Percentiles rank a stretch among this genome's conserved stretches.
Evolutionary conservation across 2,113 vertebrate species (phyloP).

Genomic region (Stigmatopora nigra): DNA sequence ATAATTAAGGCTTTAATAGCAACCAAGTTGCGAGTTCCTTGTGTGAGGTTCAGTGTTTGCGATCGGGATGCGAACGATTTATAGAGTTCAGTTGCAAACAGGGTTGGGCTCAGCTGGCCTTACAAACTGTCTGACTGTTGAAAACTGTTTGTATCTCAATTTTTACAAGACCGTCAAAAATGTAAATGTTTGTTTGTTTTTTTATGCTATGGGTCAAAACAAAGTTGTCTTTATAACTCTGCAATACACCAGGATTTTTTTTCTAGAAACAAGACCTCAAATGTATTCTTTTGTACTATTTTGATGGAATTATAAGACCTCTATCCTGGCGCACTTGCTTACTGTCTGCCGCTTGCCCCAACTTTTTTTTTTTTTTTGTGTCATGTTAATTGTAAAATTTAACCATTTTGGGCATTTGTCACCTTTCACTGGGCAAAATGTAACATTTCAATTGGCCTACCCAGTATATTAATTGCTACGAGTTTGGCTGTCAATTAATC

Average conservation of each 20-base stretch:
- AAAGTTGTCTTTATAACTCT: conserved; percentile 70
- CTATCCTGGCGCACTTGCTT: background rate
- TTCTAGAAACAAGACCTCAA: conserved; percentile 63
- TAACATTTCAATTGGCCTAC: no score
- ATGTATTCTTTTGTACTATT: conserved; percentile 67
- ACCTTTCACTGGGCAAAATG: background rate
- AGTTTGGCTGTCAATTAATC: background rate
- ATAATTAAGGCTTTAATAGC: background rate
- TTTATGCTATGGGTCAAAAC: conserved; percentile 58
- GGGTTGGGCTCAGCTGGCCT: conserved; percentile 70
- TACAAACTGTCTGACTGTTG: conserved; percentile 77
- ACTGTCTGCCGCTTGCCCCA: background rate
- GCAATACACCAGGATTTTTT: conserved; percentile 68
- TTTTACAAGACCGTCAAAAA: conserved; percentile 50
- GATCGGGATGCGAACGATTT: background rate
- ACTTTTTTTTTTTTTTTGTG: background rate
- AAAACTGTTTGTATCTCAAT: conserved; percentile 72
- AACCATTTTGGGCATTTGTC: background rate
- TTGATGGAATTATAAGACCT: background rate
- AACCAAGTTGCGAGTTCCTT: background rate
- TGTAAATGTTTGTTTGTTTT: conserved; percentile 16
- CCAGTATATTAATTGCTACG: background rate
- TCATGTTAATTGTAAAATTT: background rate
- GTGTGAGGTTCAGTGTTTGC: background rate
- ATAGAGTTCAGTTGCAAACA: conserved; percentile 30